Conservation (phyloP, 2,888 invertebrate genomes). For the Mechanitis messenoides region DNA sequence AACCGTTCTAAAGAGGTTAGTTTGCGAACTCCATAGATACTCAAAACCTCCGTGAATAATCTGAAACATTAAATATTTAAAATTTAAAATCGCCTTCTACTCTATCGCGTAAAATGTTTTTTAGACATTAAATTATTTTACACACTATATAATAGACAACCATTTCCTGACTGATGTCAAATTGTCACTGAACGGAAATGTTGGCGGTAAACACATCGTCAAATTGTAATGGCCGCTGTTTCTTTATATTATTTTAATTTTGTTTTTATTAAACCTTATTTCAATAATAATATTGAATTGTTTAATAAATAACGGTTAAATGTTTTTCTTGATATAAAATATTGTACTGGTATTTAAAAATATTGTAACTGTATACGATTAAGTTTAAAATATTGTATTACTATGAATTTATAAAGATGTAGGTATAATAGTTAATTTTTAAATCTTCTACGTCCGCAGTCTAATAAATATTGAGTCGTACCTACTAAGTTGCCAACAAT, state of each 20-base stretch:
- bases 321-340: too few relatives aligned
- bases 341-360: too few relatives aligned
- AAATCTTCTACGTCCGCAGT: slow-evolving; percentile 3
- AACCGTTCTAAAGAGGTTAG: too few relatives aligned
- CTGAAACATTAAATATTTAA: too few relatives aligned
- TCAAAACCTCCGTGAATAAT: too few relatives aligned
- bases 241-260: slow-evolving; percentile 10
- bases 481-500: slow-evolving; percentile 51
- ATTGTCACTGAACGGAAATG: slow-evolving; percentile 27
- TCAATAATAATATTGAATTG: too few relatives aligned
- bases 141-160: slow-evolving; percentile 21
- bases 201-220: slow-evolving; percentile 20
- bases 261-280: too few relatives aligned
- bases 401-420: background rate
- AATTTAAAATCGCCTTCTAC: too few relatives aligned
- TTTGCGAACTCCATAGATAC: too few relatives aligned
- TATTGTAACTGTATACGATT: too few relatives aligned
- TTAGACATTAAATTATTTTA: slow-evolving; percentile 20
- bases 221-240: slow-evolving; percentile 10
- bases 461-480: slow-evolving; percentile 19
- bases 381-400: background rate
- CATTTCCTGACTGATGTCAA: slow-evolving; percentile 20
- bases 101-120: slow-evolving; percentile 12
- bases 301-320: too few relatives aligned
- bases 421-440: slow-evolving; percentile 2